A percentile compares a stretch with the other conserved stretches of the same genome.
These are phyloP conservation scores for Sebastes oblongus DNA, from an alignment of 2,797 vertebrate species.

Conservation along the genomic window DNA sequence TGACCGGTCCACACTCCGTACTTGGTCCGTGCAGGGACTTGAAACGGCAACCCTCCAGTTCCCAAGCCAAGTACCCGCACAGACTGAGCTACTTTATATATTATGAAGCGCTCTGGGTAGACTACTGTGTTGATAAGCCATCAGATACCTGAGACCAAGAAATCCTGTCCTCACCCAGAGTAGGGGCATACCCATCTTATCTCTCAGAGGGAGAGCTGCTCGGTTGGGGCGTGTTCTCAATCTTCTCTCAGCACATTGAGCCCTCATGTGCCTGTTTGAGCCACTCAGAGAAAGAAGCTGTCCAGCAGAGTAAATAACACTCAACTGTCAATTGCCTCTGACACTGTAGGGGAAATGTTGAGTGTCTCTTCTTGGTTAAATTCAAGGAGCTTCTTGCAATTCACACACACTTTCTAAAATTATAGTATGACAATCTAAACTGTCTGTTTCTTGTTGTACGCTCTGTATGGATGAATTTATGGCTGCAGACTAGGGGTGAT, in stretches of 20 bases:
- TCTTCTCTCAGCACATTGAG: slow-evolving; percentile 80
- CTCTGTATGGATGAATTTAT: not conserved
- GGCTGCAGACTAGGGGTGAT: not conserved
- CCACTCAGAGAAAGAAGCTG: slow-evolving; percentile 39
- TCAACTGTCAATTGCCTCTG: slow-evolving; percentile 51
- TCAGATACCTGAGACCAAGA: not conserved
- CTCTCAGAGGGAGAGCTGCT: slow-evolving; percentile 58
- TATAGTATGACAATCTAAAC: not conserved
- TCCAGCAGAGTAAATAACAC: slow-evolving; percentile 63
- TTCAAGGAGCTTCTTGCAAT: slow-evolving; percentile 10
- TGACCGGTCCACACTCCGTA: no score
- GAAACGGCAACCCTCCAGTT: no score
- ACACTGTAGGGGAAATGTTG: slow-evolving; percentile 24
- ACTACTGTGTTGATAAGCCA: not conserved
- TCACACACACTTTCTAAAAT: not conserved
- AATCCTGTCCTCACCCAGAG: slow-evolving; percentile 22
- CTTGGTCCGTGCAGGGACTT: no score
- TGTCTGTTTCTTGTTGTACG: not conserved
- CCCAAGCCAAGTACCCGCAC: no score
- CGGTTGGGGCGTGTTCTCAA: slow-evolving; percentile 82
- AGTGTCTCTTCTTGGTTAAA: slow-evolving; percentile 37
- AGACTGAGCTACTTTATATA: no score
- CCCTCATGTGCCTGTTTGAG: slow-evolving; percentile 53
- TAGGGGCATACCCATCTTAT: slow-evolving; percentile 74
- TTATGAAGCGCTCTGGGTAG: not conserved